Percentiles rank a stretch among this genome's conserved stretches.
Evolutionary conservation across 2,113 vertebrate genomes (phyloP).

Genomic region (Rhinoderma darwinii): DNA sequence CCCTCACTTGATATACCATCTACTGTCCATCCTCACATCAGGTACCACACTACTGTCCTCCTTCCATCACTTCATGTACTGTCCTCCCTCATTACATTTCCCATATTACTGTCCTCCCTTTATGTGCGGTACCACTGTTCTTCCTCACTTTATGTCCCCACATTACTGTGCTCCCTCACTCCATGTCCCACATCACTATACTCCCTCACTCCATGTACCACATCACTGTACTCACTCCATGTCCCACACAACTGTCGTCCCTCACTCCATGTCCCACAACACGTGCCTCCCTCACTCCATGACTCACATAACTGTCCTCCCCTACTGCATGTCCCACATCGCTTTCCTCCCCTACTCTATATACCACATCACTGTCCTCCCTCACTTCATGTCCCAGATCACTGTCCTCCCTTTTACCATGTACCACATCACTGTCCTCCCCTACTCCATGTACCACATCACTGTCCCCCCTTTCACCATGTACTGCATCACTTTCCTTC

Average conservation of each 20-base stretch:
- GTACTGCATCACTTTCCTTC: neutral
- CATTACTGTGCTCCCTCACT: too few species aligned
- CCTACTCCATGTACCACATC: neutral
- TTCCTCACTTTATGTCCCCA: neutral
- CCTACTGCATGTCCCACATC: neutral
- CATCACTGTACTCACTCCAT: neutral
- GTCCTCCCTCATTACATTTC: neutral
- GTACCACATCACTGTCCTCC: too few species aligned
- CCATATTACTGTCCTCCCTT: neutral
- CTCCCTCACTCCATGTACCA: neutral
- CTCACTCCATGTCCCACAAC: neutral
- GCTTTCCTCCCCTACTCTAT: neutral
- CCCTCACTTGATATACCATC: too few species aligned
- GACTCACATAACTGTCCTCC: too few species aligned
- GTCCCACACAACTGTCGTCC: neutral
- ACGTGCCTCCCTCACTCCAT: neutral
- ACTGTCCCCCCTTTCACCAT: neutral
- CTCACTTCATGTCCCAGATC: neutral
- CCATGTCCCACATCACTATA: neutral
- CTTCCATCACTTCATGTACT: too few species aligned
- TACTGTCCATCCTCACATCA: neutral
- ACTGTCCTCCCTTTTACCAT: neutral
- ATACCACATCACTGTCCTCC: too few species aligned
- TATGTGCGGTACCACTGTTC: neutral
- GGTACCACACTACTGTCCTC: neutral